These are phyloP conservation scores for Drosophila pullipes DNA, from an alignment of 2,888 invertebrate genomes.

Conservation along the genomic window DNA sequence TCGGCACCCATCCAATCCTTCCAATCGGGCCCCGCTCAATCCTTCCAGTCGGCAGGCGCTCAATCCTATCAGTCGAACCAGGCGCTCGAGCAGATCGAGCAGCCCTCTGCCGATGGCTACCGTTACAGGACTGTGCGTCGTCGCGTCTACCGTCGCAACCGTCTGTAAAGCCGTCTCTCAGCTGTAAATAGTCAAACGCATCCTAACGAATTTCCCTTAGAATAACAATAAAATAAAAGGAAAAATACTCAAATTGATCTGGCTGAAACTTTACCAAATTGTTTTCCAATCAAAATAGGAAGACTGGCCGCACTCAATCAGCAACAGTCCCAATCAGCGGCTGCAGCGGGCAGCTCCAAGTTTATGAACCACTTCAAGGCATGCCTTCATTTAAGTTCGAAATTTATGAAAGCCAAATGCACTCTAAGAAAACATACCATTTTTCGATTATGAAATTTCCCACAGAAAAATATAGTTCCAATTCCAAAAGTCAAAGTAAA, in stretches of 20 bases:
- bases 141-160: constrained; percentile 76
- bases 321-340: constrained; percentile 46
- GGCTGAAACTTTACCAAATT: constrained; percentile 65
- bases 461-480: background rate
- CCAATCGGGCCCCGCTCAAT: constrained; percentile 24
- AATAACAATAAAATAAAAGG: constrained; percentile 43
- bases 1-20: constrained; percentile 24
- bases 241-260: constrained; percentile 42
- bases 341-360: constrained; percentile 34
- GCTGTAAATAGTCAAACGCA: constrained; percentile 11
- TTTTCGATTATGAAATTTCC: background rate
- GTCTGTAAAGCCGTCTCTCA: constrained; percentile 60
- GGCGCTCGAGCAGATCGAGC: constrained; percentile 73
- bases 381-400: constrained; percentile 53
- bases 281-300: constrained; percentile 71
- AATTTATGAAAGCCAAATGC: constrained; percentile 74
- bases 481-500: background rate
- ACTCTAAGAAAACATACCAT: constrained; percentile 19
- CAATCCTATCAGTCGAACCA: constrained; percentile 37
- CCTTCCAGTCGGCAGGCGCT: constrained; percentile 20
- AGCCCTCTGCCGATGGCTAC: constrained; percentile 76
- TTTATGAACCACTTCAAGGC: constrained; percentile 50
- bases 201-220: constrained; percentile 64
- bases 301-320: constrained; percentile 57
- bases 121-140: constrained; percentile 81